phyloP scores from a whole-genome alignment of 2,113 vertebrate species.

The Grantiella picta region DNA sequence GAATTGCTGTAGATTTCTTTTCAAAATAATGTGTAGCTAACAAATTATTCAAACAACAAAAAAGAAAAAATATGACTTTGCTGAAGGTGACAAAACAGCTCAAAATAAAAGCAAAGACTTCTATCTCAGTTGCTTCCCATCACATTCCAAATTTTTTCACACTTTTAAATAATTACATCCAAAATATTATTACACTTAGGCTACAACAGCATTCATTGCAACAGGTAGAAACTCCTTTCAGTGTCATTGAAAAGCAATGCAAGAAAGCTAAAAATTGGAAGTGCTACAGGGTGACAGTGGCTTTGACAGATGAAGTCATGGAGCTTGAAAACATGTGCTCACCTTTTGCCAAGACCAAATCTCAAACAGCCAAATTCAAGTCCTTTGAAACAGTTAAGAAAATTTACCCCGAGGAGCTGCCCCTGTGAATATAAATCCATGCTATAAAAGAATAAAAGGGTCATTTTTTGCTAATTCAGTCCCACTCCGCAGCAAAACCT shows the following conservation, averaged over 20 bases:
- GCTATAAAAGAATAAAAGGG: not conserved
- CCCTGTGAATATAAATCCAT: constrained; percentile 5
- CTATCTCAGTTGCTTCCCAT: not conserved
- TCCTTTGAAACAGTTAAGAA: constrained; percentile 4
- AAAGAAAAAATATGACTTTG: not conserved
- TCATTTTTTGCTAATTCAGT: constrained; percentile 29
- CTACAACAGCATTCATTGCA: not conserved
- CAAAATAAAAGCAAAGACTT: not conserved
- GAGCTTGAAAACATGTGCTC: not conserved
- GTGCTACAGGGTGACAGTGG: not conserved
- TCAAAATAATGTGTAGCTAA: not conserved
- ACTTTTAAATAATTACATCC: not conserved
- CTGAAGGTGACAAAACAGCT: not conserved
- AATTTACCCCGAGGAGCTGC: not conserved
- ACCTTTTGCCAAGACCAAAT: not conserved
- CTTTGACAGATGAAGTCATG: not conserved
- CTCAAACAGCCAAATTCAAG: not conserved
- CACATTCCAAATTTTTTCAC: not conserved
- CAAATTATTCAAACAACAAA: not conserved
- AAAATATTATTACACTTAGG: not conserved
- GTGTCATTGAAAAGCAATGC: not conserved
- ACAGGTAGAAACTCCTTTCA: not conserved
- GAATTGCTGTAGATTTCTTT: not conserved
- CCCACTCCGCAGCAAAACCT: constrained; percentile 25
- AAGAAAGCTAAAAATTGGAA: not conserved